phyloP scores from a whole-genome alignment of 2,888 invertebrate genomes.

The Cremastinae sp. region DNA sequence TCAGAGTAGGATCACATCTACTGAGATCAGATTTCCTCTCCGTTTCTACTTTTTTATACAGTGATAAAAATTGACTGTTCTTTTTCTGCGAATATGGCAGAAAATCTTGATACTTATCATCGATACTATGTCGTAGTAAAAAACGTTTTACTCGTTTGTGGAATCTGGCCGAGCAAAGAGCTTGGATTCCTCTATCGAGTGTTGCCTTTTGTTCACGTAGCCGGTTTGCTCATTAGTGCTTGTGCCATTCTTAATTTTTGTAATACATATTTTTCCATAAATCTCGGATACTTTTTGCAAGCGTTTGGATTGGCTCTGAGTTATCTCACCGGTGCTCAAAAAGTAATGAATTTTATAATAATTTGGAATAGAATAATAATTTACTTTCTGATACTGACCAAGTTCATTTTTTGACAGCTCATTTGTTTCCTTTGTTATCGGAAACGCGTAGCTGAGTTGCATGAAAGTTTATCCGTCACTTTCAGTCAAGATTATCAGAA shows the following conservation, averaged over 20 bases:
- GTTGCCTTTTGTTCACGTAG: slow-evolving; percentile 12
- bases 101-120: no score
- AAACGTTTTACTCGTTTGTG: no score
- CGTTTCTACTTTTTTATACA: no score
- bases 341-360: no score
- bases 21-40: no score
- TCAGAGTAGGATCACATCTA: no score
- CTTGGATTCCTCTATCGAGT: slow-evolving; percentile 17
- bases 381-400: no score
- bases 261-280: neutral
- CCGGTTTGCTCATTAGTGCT: neutral
- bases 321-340: neutral
- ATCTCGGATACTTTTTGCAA: neutral
- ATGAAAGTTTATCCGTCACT: neutral
- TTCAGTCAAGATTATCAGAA: slow-evolving; percentile 32
- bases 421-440: slow-evolving; percentile 38
- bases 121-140: no score
- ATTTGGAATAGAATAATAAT: no score
- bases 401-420: neutral
- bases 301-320: neutral
- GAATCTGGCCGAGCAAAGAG: slow-evolving; percentile 36
- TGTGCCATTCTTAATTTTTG: slow-evolving; percentile 7
- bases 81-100: no score
- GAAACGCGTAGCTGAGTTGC: slow-evolving; percentile 25
- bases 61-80: no score